Base-by-base conservation (phyloP, 2,113 vertebrate species). In the Xerus inauris region DNA sequence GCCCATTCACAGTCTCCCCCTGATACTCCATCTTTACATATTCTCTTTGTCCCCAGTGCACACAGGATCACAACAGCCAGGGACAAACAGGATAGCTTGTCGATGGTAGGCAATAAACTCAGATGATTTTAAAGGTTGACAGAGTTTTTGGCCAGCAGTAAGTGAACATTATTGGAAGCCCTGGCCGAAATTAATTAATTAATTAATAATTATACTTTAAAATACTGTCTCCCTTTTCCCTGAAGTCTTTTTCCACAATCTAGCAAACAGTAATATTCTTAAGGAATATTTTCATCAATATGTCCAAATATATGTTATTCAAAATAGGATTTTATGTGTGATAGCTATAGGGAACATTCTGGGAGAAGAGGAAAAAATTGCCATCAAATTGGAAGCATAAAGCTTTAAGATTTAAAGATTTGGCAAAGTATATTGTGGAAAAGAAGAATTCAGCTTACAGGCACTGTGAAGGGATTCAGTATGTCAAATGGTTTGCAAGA, bases 371-470 rank as follows among this genome's bases (percentile, higher is more conserved):
- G 51, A 95, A 79, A 91, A 95, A 87, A 57, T 83, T 95, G 47
- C 9, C 38, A 87, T 91, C 65, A 96, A 98, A 98, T 94, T 93
- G 89, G 91, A 97, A 89, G 2, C 0, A 65, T 76, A 97, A 94
- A 42, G 49, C 87, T 91, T 94, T 89, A 81, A 96, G 91, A 86
- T 95, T 97, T 47, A 38, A 76, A 97, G 92, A 89, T 85, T 32
- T 95, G 71, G 81, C 35, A 30, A 83, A 72, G 14, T 19, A 32
- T 38, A 38, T 26, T 49, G 59, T 45, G 35, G n/a, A 89, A 87
- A n/a, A 94, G 49, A 77, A 93, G 22, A 92, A 49, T n/a, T 38
- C 35, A 8, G 42, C 49, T 87, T 92, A 17, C 19, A 89, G 89
- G 13, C 5, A 89, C 40, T 95, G 49, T n/a, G 95, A 88, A 89